phyloP scores from a whole-genome alignment of 2,113 vertebrate genomes.

The Stercorarius parasiticus region DNA sequence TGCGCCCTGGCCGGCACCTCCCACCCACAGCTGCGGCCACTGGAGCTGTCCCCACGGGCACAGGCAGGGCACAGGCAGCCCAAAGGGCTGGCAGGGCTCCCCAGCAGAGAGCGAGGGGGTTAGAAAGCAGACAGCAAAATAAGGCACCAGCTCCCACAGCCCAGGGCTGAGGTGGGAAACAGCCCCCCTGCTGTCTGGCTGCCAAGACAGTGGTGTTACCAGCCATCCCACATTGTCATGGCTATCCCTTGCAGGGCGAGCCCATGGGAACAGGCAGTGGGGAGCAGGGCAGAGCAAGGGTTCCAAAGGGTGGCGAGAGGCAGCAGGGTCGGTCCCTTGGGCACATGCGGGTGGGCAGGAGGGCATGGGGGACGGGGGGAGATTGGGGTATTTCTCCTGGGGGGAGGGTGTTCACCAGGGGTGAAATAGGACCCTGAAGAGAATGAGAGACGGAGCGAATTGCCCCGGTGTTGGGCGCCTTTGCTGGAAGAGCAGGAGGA shows the following conservation, averaged over 20 bases:
- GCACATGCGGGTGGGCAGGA: background rate
- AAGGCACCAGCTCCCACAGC: background rate
- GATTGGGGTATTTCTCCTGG: background rate
- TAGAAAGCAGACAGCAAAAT: background rate
- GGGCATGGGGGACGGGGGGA: fast-evolving
- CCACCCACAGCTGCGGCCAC: background rate
- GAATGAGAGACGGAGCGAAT: background rate
- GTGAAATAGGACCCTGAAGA: background rate
- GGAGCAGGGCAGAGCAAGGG: fast-evolving
- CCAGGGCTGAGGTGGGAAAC: background rate
- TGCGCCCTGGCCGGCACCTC: background rate
- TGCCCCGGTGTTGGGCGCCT: background rate
- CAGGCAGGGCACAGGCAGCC: background rate
- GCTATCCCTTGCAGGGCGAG: fast-evolving
- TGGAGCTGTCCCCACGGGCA: fast-evolving
- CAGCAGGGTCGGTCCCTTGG: background rate
- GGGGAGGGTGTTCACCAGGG: too few relatives aligned
- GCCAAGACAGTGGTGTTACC: background rate
- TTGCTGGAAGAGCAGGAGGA: background rate
- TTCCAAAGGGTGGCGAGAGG: background rate
- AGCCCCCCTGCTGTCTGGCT: fast-evolving
- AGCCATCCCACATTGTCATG: background rate
- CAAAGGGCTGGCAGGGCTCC: background rate
- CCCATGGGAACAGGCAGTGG: background rate
- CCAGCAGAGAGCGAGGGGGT: background rate